phyloP scores from a whole-genome alignment of 2,113 vertebrate species.

The Desmodus rotundus region DNA sequence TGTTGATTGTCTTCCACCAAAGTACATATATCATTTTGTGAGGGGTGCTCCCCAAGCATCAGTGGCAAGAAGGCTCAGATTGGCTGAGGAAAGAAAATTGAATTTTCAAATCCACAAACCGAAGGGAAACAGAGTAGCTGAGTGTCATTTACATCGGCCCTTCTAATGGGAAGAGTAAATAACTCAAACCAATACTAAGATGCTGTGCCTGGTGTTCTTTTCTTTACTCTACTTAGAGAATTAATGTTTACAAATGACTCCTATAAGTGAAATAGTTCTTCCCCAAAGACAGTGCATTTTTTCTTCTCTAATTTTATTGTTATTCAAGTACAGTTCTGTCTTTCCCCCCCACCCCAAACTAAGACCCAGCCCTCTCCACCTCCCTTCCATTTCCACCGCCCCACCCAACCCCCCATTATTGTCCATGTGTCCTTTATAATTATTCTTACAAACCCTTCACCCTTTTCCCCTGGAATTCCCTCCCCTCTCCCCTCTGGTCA shows the following conservation, averaged over 20 bases:
- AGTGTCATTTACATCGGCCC: background rate
- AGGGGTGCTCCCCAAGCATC: background rate
- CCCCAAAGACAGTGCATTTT: background rate
- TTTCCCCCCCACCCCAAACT: no score
- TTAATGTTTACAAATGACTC: background rate
- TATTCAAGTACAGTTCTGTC: no score
- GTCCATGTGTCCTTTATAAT: no score
- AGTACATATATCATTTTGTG: background rate
- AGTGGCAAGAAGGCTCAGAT: background rate
- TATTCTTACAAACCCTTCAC: no score
- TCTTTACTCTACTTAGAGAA: background rate
- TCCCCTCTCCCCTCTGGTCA: no score
- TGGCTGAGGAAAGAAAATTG: conserved; percentile 20
- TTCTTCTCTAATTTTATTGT: no score
- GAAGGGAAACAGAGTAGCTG: background rate
- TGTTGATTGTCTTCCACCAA: background rate
- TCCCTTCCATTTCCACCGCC: no score
- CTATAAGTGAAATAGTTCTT: conserved; percentile 8
- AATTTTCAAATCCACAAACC: conserved; percentile 26
- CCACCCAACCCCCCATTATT: no score
- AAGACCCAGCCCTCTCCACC: no score
- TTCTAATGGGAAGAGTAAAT: conserved; percentile 1
- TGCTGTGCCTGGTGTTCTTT: background rate
- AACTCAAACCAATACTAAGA: background rate
- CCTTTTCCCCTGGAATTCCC: no score